phyloP scores from a whole-genome alignment of 2,888 invertebrate species.

The Thymelicus sylvestris region DNA sequence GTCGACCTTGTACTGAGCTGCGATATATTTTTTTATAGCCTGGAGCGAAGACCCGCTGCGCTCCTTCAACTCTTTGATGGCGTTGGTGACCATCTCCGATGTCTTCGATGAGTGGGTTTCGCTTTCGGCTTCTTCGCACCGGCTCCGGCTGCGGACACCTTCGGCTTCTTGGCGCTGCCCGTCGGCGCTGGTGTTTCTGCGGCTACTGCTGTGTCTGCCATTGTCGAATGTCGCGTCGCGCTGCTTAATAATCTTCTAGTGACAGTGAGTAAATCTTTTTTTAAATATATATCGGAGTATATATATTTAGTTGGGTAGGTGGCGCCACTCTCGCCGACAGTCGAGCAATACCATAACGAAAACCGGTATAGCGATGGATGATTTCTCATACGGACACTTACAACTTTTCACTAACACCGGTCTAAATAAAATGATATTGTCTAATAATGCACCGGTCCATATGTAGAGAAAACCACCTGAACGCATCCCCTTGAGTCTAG shows the following conservation, averaged over 20 bases:
- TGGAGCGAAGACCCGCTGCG: slow-evolving; percentile 84
- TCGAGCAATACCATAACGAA: slow-evolving; percentile 39
- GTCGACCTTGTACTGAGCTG: slow-evolving; percentile 84
- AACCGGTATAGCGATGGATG: slow-evolving; percentile 40
- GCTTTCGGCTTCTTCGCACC: slow-evolving; percentile 53
- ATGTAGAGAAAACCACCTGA: neutral
- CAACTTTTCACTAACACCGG: slow-evolving; percentile 42
- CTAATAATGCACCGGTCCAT: neutral
- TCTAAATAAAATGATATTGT: slow-evolving; percentile 3
- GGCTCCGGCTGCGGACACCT: slow-evolving; percentile 45
- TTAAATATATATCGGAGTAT: neutral
- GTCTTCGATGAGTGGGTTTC: slow-evolving; percentile 61
- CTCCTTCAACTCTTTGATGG: slow-evolving; percentile 81
- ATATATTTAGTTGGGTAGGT: neutral
- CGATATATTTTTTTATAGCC: slow-evolving; percentile 87
- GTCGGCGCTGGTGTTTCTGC: slow-evolving; percentile 55
- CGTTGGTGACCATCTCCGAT: slow-evolving; percentile 82
- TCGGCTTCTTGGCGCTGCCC: slow-evolving; percentile 55
- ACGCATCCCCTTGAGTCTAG: neutral
- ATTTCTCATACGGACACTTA: slow-evolving; percentile 41
- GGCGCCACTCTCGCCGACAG: slow-evolving; percentile 3
- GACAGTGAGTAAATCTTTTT: too few relatives aligned
- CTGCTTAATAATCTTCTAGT: too few relatives aligned
- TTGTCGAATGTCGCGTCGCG: slow-evolving; percentile 27
- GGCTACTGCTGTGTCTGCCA: slow-evolving; percentile 57